phyloP scores from a whole-genome alignment of 2,113 vertebrate species.

The Phalacrocorax brasilianus region DNA sequence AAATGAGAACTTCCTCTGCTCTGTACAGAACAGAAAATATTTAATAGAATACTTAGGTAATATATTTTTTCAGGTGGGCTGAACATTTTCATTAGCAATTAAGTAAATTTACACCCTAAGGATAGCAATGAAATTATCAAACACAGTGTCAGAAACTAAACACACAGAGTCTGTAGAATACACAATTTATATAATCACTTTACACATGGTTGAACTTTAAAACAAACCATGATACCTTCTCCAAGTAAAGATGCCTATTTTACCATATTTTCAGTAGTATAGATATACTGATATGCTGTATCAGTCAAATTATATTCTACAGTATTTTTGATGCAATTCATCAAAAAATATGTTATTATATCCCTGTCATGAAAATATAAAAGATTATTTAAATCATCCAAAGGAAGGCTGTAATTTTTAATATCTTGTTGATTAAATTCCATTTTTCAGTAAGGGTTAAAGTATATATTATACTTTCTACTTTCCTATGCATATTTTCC shows the following conservation, averaged over 20 bases:
- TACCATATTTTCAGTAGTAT: background rate
- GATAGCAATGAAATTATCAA: slow-evolving; percentile 1
- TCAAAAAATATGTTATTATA: background rate
- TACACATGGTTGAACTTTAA: background rate
- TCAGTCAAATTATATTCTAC: background rate
- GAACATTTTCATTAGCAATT: slow-evolving; percentile 5
- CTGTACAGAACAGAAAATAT: background rate
- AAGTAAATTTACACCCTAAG: background rate
- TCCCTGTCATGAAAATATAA: background rate
- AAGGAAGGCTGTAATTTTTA: background rate
- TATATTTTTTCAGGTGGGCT: background rate
- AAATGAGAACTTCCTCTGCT: background rate
- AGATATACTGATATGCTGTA: background rate
- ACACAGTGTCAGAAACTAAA: background rate
- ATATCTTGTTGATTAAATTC: background rate
- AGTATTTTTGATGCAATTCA: background rate
- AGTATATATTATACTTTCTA: background rate
- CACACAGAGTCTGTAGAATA: background rate
- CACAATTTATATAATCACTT: background rate
- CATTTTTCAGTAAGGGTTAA: background rate
- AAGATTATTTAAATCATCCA: background rate
- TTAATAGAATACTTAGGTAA: background rate
- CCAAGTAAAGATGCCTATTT: background rate
- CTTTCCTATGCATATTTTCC: background rate
- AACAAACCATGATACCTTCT: background rate